Evolutionary conservation across 2,113 vertebrate genomes (phyloP), one percentile per base, ranked within the genome.

Genomic region (Apaloderma vittatum): DNA sequence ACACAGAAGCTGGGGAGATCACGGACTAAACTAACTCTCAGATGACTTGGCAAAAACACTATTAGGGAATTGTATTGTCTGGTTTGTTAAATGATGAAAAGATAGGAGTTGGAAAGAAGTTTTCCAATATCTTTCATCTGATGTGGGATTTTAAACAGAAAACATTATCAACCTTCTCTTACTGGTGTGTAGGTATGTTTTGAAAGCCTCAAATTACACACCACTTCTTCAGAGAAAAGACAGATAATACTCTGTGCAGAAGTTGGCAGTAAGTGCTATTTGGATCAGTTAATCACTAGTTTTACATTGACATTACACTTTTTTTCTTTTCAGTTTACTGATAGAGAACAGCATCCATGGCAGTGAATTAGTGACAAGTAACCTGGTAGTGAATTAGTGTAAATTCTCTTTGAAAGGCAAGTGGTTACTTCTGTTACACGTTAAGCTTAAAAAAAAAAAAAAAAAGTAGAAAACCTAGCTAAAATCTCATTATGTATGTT

Each of bases 171-270:
- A 3, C 8, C 9, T 46, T 45, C 46, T 52, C 17, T n/a, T 72
- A 29, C 30, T 73, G 26, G 19, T 74, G 34, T 76, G 30, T 21
- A 74, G 36, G 65, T 81, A 40, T 59, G 46, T 86, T 94, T 84
- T 66, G 43, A 94, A 94, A 96, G 51, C 67, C 16, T 93, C 37
- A 51, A 92, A 92, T 90, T 90, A 61, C 11, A 74, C 19, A 77
- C 40, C 10, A 12, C 46, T 76, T 46, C 8, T 84, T 83, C 76
- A 94, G 36, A 59, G 43, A 80, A 73, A 94, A 82, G 54, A 16
- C 30, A 91, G 29, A 8, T 23, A 77, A 58, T 46, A 43, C 11
- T 66, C 4, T 57, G 8, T 32, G 22, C 26, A 87, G 51, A 92
- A 88, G 84, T 48, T 37, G 58, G 5, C 68, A 81, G 43, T 67